Evolutionary conservation across 2,888 invertebrate genomes (phyloP).

Genomic region (Margaritifera margaritifera): DNA sequence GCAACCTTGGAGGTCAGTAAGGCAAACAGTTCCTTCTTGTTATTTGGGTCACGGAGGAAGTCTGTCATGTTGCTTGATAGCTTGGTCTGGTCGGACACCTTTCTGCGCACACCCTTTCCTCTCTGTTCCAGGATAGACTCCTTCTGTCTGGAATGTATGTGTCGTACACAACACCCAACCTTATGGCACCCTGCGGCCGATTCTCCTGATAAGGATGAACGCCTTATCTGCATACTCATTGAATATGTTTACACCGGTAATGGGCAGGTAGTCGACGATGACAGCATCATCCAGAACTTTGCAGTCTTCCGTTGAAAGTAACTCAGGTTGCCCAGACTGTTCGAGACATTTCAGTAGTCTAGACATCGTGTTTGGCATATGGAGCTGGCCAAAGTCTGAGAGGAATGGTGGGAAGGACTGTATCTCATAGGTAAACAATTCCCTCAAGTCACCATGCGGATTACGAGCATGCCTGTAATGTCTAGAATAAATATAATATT

Average conservation of each 20-base stretch:
- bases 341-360: background rate
- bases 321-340: background rate
- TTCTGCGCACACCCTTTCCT: no score
- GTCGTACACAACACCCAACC: background rate
- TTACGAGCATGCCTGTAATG: no score
- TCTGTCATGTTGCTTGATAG: no score
- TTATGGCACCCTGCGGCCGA: background rate
- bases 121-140: no score
- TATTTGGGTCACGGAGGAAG: no score
- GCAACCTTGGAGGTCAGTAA: no score
- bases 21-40: no score
- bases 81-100: no score
- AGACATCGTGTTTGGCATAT: background rate
- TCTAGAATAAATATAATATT: no score
- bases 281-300: background rate
- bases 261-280: background rate
- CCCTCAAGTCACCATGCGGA: conserved; percentile 12
- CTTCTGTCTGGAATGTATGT: background rate
- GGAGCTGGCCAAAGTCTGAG: background rate
- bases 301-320: background rate
- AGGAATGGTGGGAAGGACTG: background rate
- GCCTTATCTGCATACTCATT: background rate
- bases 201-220: background rate
- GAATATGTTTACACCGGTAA: background rate
- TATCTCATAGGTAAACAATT: conserved; percentile 21